Evolutionary conservation across 1,140 invertebrate genomes (phyloP).

Genomic region (Drosophila pachea): DNA sequence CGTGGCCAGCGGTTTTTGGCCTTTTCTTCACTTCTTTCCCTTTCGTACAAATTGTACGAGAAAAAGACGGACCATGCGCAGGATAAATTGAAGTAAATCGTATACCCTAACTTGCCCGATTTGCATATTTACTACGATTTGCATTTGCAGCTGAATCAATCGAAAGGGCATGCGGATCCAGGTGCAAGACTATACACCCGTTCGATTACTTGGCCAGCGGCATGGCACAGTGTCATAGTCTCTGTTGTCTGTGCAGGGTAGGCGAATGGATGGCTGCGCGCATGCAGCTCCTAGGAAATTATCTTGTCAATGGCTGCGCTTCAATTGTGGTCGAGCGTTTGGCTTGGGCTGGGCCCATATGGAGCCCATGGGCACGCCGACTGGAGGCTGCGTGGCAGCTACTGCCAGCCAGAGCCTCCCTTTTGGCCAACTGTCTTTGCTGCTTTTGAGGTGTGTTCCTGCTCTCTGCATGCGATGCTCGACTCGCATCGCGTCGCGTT

Average conservation of each 20-base stretch:
- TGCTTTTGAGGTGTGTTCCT: conserved; percentile 68
- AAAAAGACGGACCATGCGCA: conserved; percentile 50
- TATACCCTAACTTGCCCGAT: too few relatives aligned
- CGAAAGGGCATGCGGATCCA: too few relatives aligned
- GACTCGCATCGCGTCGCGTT: conserved; percentile 9
- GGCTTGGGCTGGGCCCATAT: conserved; percentile 40
- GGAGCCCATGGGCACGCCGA: conserved; percentile 5
- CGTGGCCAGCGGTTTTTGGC: conserved; percentile 59
- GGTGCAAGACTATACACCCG: too few relatives aligned
- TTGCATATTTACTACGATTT: too few relatives aligned
- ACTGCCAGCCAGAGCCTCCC: conserved; percentile 27
- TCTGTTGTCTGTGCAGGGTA: conserved; percentile 32
- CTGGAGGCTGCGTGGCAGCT: conserved; percentile 17
- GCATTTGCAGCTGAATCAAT: too few relatives aligned
- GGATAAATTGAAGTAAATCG: too few relatives aligned
- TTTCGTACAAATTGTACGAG: conserved; percentile 65
- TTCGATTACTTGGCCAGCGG: too few relatives aligned
- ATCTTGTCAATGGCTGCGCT: conserved; percentile 74
- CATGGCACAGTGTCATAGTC: neutral
- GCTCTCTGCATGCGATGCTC: conserved; percentile 39
- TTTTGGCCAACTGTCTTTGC: conserved; percentile 28
- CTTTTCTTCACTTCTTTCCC: conserved; percentile 39
- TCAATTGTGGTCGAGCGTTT: conserved; percentile 61
- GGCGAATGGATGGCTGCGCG: conserved; percentile 56
- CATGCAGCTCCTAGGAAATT: conserved; percentile 68